A percentile compares a stretch with the other conserved stretches of the same genome.
Conservation (phyloP, 2,888 invertebrate species). For the Napeogenes inachia region DNA sequence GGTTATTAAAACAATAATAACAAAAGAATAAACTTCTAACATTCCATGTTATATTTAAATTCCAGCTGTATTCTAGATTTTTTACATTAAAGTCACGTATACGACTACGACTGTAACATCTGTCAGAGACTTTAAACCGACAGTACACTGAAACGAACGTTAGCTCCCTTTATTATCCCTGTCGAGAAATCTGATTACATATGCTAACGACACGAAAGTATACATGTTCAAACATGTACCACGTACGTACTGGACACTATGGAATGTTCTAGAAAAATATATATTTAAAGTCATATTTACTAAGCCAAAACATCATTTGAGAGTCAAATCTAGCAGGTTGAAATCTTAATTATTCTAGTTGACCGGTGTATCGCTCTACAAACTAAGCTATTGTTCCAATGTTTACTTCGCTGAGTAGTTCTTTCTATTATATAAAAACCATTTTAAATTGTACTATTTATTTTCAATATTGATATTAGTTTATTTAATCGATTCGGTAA, state of each 20-base stretch:
- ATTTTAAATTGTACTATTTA: too few species aligned
- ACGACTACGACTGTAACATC: slow-evolving; percentile 46
- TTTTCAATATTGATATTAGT: too few species aligned
- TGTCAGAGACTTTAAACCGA: slow-evolving; percentile 51
- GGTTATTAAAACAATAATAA: neutral
- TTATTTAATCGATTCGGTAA: too few species aligned
- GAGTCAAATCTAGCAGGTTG: too few species aligned
- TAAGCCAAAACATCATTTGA: too few species aligned
- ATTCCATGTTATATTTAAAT: slow-evolving; percentile 51
- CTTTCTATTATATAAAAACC: too few species aligned
- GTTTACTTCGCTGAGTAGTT: too few species aligned
- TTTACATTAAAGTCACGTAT: slow-evolving; percentile 64
- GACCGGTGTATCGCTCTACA: too few species aligned
- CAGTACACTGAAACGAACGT: slow-evolving; percentile 48
- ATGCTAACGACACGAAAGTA: slow-evolving; percentile 1
- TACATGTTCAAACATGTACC: slow-evolving; percentile 1
- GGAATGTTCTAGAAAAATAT: neutral
- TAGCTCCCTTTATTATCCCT: slow-evolving; percentile 21
- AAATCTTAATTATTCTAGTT: too few species aligned
- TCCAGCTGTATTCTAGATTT: slow-evolving; percentile 43
- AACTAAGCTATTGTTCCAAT: too few species aligned
- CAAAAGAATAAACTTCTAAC: neutral
- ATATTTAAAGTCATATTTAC: neutral
- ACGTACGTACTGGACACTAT: neutral
- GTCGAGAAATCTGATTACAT: slow-evolving; percentile 17